These are phyloP conservation scores for Pollimyrus isidori DNA, from an alignment of 2,113 vertebrate genomes.

Conservation along the genomic window DNA sequence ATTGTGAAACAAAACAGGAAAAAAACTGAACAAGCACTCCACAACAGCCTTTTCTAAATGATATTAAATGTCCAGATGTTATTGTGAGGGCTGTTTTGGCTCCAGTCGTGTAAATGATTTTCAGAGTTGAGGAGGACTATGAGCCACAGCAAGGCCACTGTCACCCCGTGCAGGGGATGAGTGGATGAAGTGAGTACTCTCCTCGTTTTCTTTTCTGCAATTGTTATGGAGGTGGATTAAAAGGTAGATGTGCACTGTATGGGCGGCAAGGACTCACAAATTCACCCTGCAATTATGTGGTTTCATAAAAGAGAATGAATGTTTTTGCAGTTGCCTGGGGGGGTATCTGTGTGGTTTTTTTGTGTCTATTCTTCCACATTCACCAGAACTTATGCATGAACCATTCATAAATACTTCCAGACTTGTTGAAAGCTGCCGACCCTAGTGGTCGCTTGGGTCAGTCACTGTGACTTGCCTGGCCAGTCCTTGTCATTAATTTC, in stretches of 20 bases:
- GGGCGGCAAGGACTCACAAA: background rate
- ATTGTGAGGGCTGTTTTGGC: background rate
- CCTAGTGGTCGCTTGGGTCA: background rate
- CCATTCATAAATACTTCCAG: background rate
- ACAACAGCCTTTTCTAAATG: background rate
- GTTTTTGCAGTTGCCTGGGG: background rate
- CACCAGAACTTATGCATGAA: background rate
- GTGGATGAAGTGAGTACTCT: background rate
- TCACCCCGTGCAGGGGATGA: background rate
- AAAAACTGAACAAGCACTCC: conserved; percentile 19
- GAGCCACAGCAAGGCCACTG: background rate
- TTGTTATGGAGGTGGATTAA: background rate
- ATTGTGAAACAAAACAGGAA: background rate
- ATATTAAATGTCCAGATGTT: background rate
- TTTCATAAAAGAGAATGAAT: background rate
- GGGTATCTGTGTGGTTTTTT: background rate
- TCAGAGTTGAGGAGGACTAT: background rate
- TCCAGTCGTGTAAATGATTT: background rate
- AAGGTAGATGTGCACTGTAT: background rate
- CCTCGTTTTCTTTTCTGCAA: background rate
- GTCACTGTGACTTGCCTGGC: background rate
- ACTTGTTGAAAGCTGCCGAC: background rate
- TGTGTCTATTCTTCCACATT: conserved; percentile 1
- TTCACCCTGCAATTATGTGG: background rate
- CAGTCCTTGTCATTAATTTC: background rate